A percentile compares a stretch with the other conserved stretches of the same genome.
Evolutionary conservation across 1,140 invertebrate genomes (phyloP).

Genomic region (Caenorhabditis inopinata): DNA sequence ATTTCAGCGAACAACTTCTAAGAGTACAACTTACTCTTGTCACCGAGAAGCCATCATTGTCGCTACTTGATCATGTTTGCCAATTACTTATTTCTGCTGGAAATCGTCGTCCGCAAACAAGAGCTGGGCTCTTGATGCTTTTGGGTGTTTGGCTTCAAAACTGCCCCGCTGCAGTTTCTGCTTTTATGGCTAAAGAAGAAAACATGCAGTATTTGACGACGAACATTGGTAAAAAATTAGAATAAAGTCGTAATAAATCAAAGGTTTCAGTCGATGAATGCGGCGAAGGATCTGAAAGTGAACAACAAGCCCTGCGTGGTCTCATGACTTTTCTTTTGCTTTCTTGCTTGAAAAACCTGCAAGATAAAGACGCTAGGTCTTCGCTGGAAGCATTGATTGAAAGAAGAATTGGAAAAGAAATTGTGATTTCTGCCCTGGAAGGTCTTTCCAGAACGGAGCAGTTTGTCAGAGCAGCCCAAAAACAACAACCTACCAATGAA

Average conservation of each 20-base stretch:
- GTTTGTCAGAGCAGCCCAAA: slow-evolving; percentile 86
- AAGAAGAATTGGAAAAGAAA: slow-evolving; percentile 87
- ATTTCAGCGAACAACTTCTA: slow-evolving; percentile 72
- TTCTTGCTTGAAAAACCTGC: slow-evolving; percentile 67
- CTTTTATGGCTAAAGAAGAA: slow-evolving; percentile 80
- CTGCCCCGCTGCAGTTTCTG: slow-evolving; percentile 79
- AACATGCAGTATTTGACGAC: slow-evolving; percentile 77
- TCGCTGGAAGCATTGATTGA: slow-evolving; percentile 81
- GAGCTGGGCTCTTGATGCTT: slow-evolving; percentile 87
- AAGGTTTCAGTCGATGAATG: slow-evolving; percentile 63
- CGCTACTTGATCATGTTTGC: slow-evolving; percentile 56
- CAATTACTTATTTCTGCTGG: slow-evolving; percentile 62
- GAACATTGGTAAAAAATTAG: slow-evolving; percentile 51
- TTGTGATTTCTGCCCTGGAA: slow-evolving; percentile 81
- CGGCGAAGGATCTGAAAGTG: slow-evolving; percentile 71
- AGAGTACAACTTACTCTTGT: slow-evolving; percentile 78
- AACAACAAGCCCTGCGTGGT: slow-evolving; percentile 84
- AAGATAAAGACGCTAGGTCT: neutral
- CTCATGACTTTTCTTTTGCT: slow-evolving; percentile 91
- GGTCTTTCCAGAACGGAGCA: slow-evolving; percentile 84
- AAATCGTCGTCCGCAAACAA: slow-evolving; percentile 80
- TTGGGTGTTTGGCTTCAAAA: slow-evolving; percentile 84
- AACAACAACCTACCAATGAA: slow-evolving; percentile 82
- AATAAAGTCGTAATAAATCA: neutral
- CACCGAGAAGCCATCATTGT: slow-evolving; percentile 44